Conservation (phyloP, 2,797 vertebrate genomes). For the Amblyopsis hoosieri region DNA sequence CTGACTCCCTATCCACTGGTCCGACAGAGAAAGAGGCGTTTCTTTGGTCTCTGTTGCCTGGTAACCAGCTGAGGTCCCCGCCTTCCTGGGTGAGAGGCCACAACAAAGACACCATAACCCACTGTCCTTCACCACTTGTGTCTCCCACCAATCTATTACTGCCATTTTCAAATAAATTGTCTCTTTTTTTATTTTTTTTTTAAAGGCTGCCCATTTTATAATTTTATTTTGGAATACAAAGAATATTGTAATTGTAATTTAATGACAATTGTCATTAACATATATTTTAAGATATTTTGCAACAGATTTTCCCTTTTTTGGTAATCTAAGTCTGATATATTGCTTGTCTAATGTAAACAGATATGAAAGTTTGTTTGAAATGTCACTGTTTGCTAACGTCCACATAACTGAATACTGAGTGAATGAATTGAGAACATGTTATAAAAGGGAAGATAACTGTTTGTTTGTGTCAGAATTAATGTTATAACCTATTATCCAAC, state of each 20-base stretch:
- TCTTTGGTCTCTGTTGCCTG: slow-evolving; percentile 97
- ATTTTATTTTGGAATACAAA: slow-evolving; percentile 81
- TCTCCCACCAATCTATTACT: slow-evolving; percentile 80
- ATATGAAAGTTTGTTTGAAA: slow-evolving; percentile 51
- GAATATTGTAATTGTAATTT: slow-evolving; percentile 73
- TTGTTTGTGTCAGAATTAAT: slow-evolving; percentile 63
- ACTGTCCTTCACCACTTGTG: slow-evolving; percentile 76
- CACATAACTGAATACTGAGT: slow-evolving; percentile 42
- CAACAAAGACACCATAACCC: slow-evolving; percentile 76
- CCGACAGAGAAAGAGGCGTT: slow-evolving; percentile 95
- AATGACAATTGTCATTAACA: slow-evolving; percentile 69
- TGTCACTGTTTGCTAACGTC: slow-evolving; percentile 53
- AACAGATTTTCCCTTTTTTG: slow-evolving; percentile 62
- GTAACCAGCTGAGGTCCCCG: slow-evolving; percentile 89
- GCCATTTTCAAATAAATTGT: slow-evolving; percentile 79
- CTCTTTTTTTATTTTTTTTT: slow-evolving; percentile 64
- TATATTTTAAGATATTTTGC: slow-evolving; percentile 77
- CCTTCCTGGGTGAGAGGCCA: slow-evolving; percentile 72
- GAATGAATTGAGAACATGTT: slow-evolving; percentile 57
- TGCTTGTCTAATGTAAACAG: slow-evolving; percentile 56
- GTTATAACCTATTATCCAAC: slow-evolving; percentile 47
- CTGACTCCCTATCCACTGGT: slow-evolving; percentile 94
- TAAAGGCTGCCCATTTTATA: slow-evolving; percentile 76
- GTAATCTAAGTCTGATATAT: slow-evolving; percentile 58
- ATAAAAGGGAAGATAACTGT: slow-evolving; percentile 62